phyloP scores from a whole-genome alignment of 2,888 invertebrate genomes.

The Metallyticus violacea region DNA sequence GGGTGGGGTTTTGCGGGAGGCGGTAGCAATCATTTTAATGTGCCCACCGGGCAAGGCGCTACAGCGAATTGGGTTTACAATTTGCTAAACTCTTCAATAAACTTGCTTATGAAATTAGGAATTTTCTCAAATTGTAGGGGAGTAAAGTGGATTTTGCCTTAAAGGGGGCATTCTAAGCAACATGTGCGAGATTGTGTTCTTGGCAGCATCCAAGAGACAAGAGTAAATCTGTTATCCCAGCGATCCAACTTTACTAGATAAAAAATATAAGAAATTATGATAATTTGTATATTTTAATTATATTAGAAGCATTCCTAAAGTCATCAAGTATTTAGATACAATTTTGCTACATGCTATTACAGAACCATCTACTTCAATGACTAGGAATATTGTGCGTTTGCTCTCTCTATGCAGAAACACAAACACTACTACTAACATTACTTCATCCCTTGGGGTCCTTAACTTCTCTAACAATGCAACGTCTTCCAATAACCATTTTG shows the following conservation, averaged over 20 bases:
- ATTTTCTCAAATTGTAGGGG: neutral
- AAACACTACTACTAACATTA: no score
- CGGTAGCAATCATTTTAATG: slow-evolving; percentile 13
- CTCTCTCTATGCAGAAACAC: no score
- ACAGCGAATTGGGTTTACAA: neutral
- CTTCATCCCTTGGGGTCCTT: neutral
- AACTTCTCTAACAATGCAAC: neutral
- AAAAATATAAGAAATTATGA: no score
- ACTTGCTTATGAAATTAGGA: neutral
- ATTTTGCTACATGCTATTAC: no score
- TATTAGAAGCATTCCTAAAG: no score
- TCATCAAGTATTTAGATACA: no score
- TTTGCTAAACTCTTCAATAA: neutral
- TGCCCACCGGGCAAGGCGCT: neutral
- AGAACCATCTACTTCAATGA: no score
- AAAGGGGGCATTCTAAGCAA: neutral
- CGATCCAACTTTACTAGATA: no score
- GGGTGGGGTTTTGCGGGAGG: slow-evolving; percentile 9
- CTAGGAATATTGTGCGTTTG: no score
- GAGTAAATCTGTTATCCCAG: no score
- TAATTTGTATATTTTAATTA: no score
- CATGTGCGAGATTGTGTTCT: neutral
- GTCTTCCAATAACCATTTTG: neutral
- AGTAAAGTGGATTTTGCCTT: neutral
- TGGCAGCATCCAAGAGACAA: neutral